Evolutionary conservation across 2,797 vertebrate genomes (phyloP), one percentile per base, ranked within the genome.

Genomic region (Sebastiscus albofasciatus): DNA sequence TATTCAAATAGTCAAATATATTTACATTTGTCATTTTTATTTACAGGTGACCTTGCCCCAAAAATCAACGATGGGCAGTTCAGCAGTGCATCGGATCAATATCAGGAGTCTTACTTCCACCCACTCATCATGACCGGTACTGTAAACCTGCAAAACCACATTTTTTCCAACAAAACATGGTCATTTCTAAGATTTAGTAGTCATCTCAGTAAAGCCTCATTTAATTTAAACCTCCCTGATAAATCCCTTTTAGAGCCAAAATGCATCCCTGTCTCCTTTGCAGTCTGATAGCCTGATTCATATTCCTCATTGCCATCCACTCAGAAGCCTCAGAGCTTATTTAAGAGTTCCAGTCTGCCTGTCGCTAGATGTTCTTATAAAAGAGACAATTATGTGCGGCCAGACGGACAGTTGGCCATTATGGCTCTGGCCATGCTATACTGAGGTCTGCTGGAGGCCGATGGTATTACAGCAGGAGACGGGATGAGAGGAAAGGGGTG

Each of bases 41-140:
- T 89, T 86, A 82, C 81, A 99, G 97, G 95, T 87, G 97, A 99
- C 79, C 91, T 94, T 59, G 42, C 72, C 69, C 69, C 83, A 55
- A 95, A 95, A 83, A 77, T 56, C 82, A 77, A 72, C 14, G 89
- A 95, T 66, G 89, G 95, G 67, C 92, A 94, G 46, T 96, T 96
- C 90, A 96, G 42, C 91, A 93, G 94, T 24, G 65, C 94, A 69
- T 97, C 96, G 0, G 96, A 96, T 77, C 97, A 97, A 81, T 98
- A 98, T 93, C 96, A 95, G 62, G 97, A 98, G 90, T 88, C 96
- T 64, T 95, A 96, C 92, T 99, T 99, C 93, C 97, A 98, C 14
- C 96, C 97, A 0, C 93, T 97, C 77, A 82, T 89, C 77, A 96
- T 99, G 87, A 96, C 92, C 66, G 98, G 99, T 99, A 97, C 24